A percentile compares a stretch with the other conserved stretches of the same genome.
These are phyloP conservation scores for Prunella himalayana DNA, from an alignment of 2,113 vertebrate genomes.

Conservation along the genomic window DNA sequence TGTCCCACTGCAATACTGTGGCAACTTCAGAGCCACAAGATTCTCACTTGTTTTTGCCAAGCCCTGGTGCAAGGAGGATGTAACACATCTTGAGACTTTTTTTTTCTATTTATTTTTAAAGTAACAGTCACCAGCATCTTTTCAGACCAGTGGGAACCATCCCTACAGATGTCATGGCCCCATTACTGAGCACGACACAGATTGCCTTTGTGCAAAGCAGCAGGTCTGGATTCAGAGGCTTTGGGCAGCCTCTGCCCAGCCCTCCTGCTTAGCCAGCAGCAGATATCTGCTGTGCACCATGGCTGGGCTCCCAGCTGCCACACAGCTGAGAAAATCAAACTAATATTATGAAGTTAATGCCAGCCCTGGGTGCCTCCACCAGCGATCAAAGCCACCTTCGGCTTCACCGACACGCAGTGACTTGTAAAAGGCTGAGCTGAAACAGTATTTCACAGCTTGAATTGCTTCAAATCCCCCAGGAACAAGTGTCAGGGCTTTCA, in stretches of 20 bases:
- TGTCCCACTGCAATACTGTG: accelerated
- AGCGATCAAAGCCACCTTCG: background rate
- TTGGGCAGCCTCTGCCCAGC: background rate
- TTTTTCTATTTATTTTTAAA: background rate
- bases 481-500: constrained; percentile 28
- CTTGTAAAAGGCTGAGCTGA: background rate
- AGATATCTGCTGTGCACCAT: background rate
- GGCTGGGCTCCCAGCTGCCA: background rate
- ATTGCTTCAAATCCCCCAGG: constrained; percentile 12
- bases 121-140: background rate
- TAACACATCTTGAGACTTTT: background rate
- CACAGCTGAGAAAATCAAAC: background rate
- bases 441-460: constrained; percentile 6
- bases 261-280: background rate
- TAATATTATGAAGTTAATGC: background rate
- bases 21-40: accelerated
- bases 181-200: accelerated
- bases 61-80: background rate
- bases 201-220: background rate
- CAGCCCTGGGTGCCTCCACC: background rate
- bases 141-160: background rate
- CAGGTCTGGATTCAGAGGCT: background rate
- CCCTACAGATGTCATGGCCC: background rate
- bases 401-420: background rate
- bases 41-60: background rate